Evolutionary conservation across 2,888 invertebrate species (phyloP), one percentile per base, ranked within the genome.

Genomic region (Lymantria monacha): DNA sequence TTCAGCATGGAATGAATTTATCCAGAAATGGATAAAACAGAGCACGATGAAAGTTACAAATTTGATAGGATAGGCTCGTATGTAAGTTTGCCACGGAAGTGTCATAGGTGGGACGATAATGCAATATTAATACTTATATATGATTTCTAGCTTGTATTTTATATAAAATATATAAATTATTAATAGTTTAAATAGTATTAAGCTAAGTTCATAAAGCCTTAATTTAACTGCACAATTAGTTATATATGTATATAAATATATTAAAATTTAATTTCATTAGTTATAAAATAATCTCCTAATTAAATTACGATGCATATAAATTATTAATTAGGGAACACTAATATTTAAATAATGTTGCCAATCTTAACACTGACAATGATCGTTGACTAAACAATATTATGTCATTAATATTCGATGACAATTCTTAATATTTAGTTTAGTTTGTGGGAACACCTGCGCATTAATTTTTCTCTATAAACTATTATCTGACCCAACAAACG

Each of bases 1-100:
- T 66, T 64, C 65, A 59, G 63, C 66, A 71, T 55, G 72, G 73
- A 72, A 72, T 66, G 74, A 70, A 67, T 81, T 83, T 77, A 78
- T 76, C 72, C 61, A 42, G 40, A 51, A 48, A 57, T 59, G 69
- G 74, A 78, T 76, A 76, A 78, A 70, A 78, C 90, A 91, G 91
- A 91, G 91, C 91, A 91, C 91, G 91, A 91, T 87, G 84, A 82
- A 88, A 81, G 89, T 85, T 89, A 89, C 91, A 91, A 91, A 90
- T 87, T 87, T 73, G 83, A 77, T 87, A 89, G 84, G 55, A 66
- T 87, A 85, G 76, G 79, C 63, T 69, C 69, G 85, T 82, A 76
- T 63, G 71, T 80, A 74, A 69, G 70, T 52, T 63, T 73, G 74
- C 66, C 58, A 59, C 57, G 72, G 69, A 74, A 66, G 67, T 60